A percentile compares a stretch with the other conserved stretches of the same genome.
These are phyloP conservation scores for Cantharis flavilabris DNA, from an alignment of 2,888 invertebrate species.

Conservation along the genomic window DNA sequence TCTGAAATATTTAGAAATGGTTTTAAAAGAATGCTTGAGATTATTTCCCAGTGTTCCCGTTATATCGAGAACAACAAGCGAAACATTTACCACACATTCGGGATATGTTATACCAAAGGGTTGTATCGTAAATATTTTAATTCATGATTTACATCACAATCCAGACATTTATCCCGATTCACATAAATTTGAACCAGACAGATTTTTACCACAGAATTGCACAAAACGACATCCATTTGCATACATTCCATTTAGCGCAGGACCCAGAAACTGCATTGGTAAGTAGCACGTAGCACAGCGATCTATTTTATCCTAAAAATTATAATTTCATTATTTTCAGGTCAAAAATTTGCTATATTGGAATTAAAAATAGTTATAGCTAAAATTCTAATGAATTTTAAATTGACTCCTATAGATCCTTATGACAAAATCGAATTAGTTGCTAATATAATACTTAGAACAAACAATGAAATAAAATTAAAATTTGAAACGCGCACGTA, in stretches of 20 bases:
- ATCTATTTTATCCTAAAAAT: not conserved
- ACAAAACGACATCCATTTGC: not conserved
- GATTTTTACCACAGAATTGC: no score
- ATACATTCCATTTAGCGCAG: not conserved
- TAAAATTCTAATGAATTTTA: not conserved
- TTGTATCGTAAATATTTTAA: no score
- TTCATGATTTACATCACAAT: no score
- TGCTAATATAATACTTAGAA: not conserved
- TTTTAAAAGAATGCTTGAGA: constrained; percentile 67
- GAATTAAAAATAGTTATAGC: no score
- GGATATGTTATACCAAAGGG: constrained; percentile 1
- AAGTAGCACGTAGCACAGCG: not conserved
- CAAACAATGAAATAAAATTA: not conserved
- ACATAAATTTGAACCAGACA: constrained; percentile 15
- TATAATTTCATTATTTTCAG: not conserved
- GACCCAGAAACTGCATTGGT: not conserved
- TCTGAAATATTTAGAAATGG: constrained; percentile 67
- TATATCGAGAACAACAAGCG: constrained; percentile 57
- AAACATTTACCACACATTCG: not conserved
- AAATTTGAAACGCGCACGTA: not conserved
- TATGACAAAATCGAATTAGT: not conserved
- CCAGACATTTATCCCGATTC: constrained; percentile 10
- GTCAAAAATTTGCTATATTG: no score
- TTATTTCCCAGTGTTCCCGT: constrained; percentile 69
- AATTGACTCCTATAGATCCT: not conserved